Evolutionary conservation across 2,888 invertebrate species (phyloP).

Genomic region (Stratiomys singularior): DNA sequence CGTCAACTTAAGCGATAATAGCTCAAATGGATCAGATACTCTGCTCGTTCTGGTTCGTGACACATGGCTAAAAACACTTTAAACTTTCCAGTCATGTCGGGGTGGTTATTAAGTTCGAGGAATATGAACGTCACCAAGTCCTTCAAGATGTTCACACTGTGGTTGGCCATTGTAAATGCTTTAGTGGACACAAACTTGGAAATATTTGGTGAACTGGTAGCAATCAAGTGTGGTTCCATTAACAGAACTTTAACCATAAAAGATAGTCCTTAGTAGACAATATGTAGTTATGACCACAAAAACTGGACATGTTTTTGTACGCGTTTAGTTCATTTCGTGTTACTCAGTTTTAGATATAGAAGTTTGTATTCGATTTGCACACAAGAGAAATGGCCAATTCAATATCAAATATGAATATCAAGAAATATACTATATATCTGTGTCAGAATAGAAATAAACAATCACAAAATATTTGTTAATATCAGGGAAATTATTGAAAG

Average conservation of each 20-base stretch:
- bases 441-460: slow-evolving; percentile 11
- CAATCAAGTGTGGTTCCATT: slow-evolving; percentile 50
- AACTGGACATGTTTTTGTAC: slow-evolving; percentile 8
- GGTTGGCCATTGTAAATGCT: slow-evolving; percentile 36
- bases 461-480: slow-evolving; percentile 24
- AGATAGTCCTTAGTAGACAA: slow-evolving; percentile 42
- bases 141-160: slow-evolving; percentile 44
- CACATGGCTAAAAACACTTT: slow-evolving; percentile 46
- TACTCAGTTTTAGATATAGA: too few species aligned
- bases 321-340: not conserved
- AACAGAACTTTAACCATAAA: slow-evolving; percentile 48
- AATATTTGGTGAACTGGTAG: slow-evolving; percentile 42
- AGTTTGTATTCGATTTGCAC: not conserved
- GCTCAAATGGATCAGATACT: not conserved
- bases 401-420: not conserved
- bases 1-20: slow-evolving; percentile 1
- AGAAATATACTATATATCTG: not conserved
- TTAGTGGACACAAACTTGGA: not conserved
- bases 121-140: slow-evolving; percentile 41
- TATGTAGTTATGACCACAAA: not conserved
- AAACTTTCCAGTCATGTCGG: slow-evolving; percentile 50
- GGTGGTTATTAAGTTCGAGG: slow-evolving; percentile 46
- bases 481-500: slow-evolving; percentile 31
- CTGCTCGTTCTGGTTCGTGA: slow-evolving; percentile 23
- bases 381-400: not conserved